A percentile compares a stretch with the other conserved stretches of the same genome.
Evolutionary conservation across 2,888 invertebrate genomes (phyloP).

Genomic region (Mesopsocus fuscifrons): DNA sequence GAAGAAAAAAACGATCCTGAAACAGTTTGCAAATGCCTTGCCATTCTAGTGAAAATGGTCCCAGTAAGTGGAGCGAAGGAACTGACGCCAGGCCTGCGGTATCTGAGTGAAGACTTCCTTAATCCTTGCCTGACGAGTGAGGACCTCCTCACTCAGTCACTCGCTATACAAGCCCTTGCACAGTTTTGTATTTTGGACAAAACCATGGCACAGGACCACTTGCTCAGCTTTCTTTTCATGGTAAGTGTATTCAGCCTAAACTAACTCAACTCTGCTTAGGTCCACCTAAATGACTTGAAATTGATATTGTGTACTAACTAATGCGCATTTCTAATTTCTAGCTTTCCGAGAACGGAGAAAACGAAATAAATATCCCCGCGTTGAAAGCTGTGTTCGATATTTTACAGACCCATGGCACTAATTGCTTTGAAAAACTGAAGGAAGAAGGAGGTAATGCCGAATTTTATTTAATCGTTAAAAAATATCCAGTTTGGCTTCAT

Average conservation of each 20-base stretch:
- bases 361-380: slow-evolving; percentile 5
- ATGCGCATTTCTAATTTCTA: too few relatives aligned
- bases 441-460: slow-evolving; percentile 3
- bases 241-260: not conserved
- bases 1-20: slow-evolving; percentile 7
- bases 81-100: not conserved
- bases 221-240: slow-evolving; percentile 5
- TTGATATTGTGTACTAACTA: too few relatives aligned
- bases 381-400: slow-evolving; percentile 2
- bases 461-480: too few relatives aligned
- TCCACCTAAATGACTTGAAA: too few relatives aligned
- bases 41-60: slow-evolving; percentile 1
- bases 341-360: slow-evolving; percentile 3
- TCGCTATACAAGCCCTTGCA: slow-evolving; percentile 4
- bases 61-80: not conserved
- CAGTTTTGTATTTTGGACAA: slow-evolving; percentile 4
- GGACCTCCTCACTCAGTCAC: slow-evolving; percentile 3
- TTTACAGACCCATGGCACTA: slow-evolving; percentile 1
- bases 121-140: not conserved
- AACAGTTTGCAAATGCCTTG: slow-evolving; percentile 6
- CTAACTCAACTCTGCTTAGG: too few relatives aligned
- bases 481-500: too few relatives aligned
- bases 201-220: not conserved
- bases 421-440: slow-evolving; percentile 2
- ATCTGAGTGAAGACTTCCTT: not conserved